Conservation (phyloP, 1,140 invertebrate species). For the Pectinophora gossypiella region DNA sequence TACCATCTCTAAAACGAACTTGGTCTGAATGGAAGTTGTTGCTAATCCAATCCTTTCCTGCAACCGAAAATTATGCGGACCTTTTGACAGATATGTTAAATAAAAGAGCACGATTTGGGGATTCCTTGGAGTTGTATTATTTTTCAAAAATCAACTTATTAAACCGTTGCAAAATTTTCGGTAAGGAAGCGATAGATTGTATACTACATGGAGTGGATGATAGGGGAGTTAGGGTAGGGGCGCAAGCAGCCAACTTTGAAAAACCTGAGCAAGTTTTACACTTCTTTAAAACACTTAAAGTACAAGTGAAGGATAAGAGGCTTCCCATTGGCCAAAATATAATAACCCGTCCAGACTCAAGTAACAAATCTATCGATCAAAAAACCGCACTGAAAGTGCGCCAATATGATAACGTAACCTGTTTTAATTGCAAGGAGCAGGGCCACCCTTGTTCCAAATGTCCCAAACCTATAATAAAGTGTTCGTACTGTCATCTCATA, state of each 20-base stretch:
- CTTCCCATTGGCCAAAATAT: background rate
- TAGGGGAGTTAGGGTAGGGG: conserved; percentile 18
- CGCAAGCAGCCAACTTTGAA: conserved; percentile 21
- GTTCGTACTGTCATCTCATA: background rate
- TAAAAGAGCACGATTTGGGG: conserved; percentile 16
- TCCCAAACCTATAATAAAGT: conserved; percentile 3
- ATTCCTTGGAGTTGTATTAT: conserved; percentile 33
- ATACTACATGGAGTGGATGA: conserved; percentile 32
- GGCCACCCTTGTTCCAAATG: conserved; percentile 20
- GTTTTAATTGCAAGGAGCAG: conserved; percentile 17
- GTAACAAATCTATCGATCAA: too few relatives aligned
- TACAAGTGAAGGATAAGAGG: background rate
- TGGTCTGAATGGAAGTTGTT: background rate
- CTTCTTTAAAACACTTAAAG: conserved; percentile 25
- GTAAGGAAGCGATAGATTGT: conserved; percentile 31
- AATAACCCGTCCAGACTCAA: too few relatives aligned
- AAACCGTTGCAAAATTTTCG: conserved; percentile 28
- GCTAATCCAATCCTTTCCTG: background rate
- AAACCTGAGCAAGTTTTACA: conserved; percentile 22
- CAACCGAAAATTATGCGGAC: conserved; percentile 6
- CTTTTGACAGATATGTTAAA: conserved; percentile 30
- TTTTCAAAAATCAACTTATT: conserved; percentile 34
- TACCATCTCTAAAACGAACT: too few relatives aligned
- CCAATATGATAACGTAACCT: background rate
- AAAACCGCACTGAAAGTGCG: background rate